Base-by-base conservation (phyloP, 2,888 invertebrate species). In the Torymus aiolomorphi region DNA sequence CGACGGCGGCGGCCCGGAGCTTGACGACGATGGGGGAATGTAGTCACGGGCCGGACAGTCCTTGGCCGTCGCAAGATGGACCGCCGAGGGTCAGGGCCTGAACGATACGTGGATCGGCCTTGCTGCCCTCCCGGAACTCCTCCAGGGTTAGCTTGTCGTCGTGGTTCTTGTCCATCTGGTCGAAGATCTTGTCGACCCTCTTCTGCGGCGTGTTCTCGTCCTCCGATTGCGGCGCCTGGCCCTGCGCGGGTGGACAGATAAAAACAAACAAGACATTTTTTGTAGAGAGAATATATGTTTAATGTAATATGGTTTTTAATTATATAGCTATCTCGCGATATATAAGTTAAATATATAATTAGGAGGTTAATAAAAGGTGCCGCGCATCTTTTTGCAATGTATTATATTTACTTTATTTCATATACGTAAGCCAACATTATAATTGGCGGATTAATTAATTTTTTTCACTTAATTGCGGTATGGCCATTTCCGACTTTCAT, bases 81-180 rank as follows among this genome's bases (percentile, higher is more conserved):
- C 94, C 94, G 85, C 96, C 96, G 85, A 97, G 93, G 69, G 96
- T 96, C 83, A 98, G 93, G 74, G 98, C 98, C 91, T 98, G 98
- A 80, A 99, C 98, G 90, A 99, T 99, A 91, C 98, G 95, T 54
- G 98, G 98, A 92, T 99, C 98, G 77, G 98, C 98, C 92, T 99
- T 98, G 92, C 98, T 97, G 84, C 98, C 98, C 92, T 98, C 98
- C 87, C 97, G 95, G 92, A 98, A 98, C 91, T 98, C 98, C 88
- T 98, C 98, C 86, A 98, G 93, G 63, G 98, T 98, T 86, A 98
- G 93, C 87, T 96, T 95, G 91, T 98, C 98, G 91, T 98, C 98
- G 92, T 98, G 97, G 91, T 99, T 98, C 93, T 96, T 98, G 92
- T 99, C 99, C 98, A 98, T 97, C 91, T 98, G 98, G 91, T 97